These are phyloP conservation scores for Homarus americanus DNA, from an alignment of 1,140 invertebrate species.

Conservation along the genomic window DNA sequence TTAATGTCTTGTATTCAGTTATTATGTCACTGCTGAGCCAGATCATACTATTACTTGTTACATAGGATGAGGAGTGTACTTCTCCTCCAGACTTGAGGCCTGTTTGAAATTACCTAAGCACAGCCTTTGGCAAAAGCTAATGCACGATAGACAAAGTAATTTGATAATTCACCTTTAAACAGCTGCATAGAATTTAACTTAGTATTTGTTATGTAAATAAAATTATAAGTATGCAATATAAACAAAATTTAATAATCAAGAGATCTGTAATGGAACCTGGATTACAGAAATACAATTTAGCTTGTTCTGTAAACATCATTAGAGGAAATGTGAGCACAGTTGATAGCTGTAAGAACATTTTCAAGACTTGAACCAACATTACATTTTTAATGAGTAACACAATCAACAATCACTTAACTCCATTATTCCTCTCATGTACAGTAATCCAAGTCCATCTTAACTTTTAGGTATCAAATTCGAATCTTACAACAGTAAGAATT, in stretches of 20 bases:
- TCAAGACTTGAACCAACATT: no score
- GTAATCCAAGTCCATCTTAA: neutral
- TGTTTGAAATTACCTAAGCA: neutral
- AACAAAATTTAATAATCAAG: neutral
- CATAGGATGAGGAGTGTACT: neutral
- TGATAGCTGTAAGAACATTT: no score
- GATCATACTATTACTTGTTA: neutral
- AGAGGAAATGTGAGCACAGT: no score
- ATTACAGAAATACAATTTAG: no score
- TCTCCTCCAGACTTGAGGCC: neutral
- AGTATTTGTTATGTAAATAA: neutral
- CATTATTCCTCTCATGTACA: no score
- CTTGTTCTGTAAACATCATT: no score
- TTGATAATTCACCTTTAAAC: neutral
- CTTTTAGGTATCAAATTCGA: neutral
- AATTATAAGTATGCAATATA: no score
- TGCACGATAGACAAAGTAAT: neutral
- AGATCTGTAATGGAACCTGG: neutral
- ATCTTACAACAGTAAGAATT: neutral
- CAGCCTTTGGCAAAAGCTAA: neutral
- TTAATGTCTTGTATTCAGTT: neutral
- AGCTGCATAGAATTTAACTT: neutral
- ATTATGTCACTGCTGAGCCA: neutral
- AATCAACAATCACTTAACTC: no score
- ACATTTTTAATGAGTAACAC: no score